phyloP scores from a whole-genome alignment of 2,113 vertebrate species.

The Lucifuga dentata region DNA sequence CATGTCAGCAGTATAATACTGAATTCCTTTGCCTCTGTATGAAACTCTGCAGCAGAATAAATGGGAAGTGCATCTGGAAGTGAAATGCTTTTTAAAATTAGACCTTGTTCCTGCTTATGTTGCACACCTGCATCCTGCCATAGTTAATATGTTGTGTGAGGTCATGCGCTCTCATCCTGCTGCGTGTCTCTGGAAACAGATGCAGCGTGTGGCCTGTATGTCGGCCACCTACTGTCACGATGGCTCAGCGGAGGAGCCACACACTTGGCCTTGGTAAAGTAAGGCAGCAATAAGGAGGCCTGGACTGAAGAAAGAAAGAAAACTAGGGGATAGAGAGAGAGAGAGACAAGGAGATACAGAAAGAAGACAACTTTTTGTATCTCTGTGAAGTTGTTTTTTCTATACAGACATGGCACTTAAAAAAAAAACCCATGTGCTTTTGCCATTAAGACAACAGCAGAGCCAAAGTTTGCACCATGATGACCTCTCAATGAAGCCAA shows the following conservation, averaged over 20 bases:
- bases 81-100: slow-evolving; percentile 64
- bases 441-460: slow-evolving; percentile 42
- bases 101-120: slow-evolving; percentile 68
- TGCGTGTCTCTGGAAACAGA: slow-evolving; percentile 55
- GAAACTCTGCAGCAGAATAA: too few relatives aligned
- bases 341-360: not conserved
- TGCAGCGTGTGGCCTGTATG: slow-evolving; percentile 12
- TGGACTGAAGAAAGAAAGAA: not conserved
- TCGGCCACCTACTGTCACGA: slow-evolving; percentile 32
- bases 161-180: slow-evolving; percentile 47
- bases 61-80: slow-evolving; percentile 40
- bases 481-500: slow-evolving; percentile 52
- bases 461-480: slow-evolving; percentile 43
- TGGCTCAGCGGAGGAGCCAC: too few relatives aligned
- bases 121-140: slow-evolving; percentile 78
- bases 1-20: too few relatives aligned
- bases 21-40: too few relatives aligned
- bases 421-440: too few relatives aligned
- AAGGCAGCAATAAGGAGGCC: not conserved
- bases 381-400: slow-evolving; percentile 17
- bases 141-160: slow-evolving; percentile 70
- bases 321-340: not conserved
- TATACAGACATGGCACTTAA: slow-evolving; percentile 7
- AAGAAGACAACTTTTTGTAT: too few relatives aligned
- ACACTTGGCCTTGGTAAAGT: too few relatives aligned